phyloP scores from a whole-genome alignment of 2,888 invertebrate genomes.

The Campoletis raptor region DNA sequence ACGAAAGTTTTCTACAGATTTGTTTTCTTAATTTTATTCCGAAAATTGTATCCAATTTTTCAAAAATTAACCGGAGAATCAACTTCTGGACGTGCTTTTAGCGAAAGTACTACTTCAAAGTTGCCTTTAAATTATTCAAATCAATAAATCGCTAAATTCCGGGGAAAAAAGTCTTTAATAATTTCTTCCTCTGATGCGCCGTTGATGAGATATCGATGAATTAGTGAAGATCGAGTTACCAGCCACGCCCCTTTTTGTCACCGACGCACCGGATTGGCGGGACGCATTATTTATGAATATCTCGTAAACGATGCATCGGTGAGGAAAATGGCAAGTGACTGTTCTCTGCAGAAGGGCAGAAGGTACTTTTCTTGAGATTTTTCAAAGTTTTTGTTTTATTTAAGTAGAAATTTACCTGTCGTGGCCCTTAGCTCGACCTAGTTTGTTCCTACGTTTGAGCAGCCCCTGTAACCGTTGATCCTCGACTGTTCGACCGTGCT shows the following conservation, averaged over 20 bases:
- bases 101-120: no score
- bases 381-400: background rate
- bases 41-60: no score
- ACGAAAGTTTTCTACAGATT: no score
- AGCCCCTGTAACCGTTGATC: constrained; percentile 75
- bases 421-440: constrained; percentile 72
- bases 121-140: background rate
- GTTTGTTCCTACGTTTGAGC: constrained; percentile 72
- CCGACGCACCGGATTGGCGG: background rate
- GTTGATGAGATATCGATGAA: background rate
- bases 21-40: no score
- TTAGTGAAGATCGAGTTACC: background rate
- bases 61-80: no score
- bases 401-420: constrained; percentile 68
- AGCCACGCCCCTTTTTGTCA: background rate
- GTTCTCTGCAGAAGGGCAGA: background rate
- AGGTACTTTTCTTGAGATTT: background rate
- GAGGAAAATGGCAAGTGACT: background rate
- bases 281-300: background rate
- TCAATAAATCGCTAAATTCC: background rate
- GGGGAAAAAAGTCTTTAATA: background rate
- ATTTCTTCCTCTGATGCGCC: background rate
- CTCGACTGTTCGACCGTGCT: constrained; percentile 74
- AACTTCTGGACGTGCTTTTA: no score
- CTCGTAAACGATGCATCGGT: background rate